Conservation (phyloP, 1,140 invertebrate species). For the Lordiphosa mommai region DNA sequence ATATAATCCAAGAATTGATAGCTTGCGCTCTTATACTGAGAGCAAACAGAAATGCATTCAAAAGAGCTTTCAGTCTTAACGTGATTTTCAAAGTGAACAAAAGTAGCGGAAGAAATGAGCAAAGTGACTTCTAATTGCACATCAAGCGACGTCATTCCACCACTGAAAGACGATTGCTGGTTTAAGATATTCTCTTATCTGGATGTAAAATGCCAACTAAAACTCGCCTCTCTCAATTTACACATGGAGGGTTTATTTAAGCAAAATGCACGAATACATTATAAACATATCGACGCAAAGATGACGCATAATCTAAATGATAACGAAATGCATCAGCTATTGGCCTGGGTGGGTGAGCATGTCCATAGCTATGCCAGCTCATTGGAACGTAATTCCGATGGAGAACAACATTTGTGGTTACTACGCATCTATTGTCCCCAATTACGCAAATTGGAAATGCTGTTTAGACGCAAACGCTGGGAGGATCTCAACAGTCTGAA, state of each 20-base stretch:
- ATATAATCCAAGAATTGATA: no score
- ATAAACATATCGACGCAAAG: slow-evolving; percentile 4
- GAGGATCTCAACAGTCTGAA: not conserved
- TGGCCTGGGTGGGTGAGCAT: not conserved
- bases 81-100: no score
- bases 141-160: not conserved
- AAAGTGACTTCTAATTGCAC: no score
- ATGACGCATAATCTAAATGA: not conserved
- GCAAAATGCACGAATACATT: not conserved
- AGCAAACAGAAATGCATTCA: no score
- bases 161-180: slow-evolving; percentile 4
- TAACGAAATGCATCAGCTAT: slow-evolving; percentile 3
- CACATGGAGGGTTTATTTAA: not conserved
- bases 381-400: not conserved
- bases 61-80: no score
- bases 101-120: no score
- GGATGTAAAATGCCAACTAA: slow-evolving; percentile 7
- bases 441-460: slow-evolving; percentile 10
- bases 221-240: not conserved
- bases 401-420: slow-evolving; percentile 17
- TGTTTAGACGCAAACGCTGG: not conserved
- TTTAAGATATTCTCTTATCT: slow-evolving; percentile 12
- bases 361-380: slow-evolving; percentile 30
- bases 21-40: no score
- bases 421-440: not conserved